Evolutionary conservation across 2,888 invertebrate genomes (phyloP).

Genomic region (Clivina fossor): DNA sequence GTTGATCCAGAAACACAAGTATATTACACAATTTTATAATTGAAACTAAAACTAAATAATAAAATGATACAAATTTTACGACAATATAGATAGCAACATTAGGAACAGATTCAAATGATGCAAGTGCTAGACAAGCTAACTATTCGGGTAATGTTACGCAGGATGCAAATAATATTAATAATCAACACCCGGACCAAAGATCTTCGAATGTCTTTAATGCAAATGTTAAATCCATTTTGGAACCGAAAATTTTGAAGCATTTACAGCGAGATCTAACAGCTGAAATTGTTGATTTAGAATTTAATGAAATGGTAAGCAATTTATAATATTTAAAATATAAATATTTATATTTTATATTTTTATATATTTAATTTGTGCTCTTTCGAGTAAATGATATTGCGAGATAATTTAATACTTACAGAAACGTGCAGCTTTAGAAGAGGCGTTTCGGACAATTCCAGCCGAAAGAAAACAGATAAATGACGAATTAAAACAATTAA

Average conservation of each 20-base stretch:
- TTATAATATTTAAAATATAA: not conserved
- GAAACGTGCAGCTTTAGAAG: constrained; percentile 68
- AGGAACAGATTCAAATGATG: constrained; percentile 67
- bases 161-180: constrained; percentile 28
- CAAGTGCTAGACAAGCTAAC: constrained; percentile 68
- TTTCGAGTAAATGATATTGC: too few relatives aligned
- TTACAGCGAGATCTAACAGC: constrained; percentile 67
- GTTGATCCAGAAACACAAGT: constrained; percentile 73
- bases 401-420: too few relatives aligned
- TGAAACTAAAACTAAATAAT: not conserved
- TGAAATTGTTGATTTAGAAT: constrained; percentile 69
- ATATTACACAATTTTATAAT: constrained; percentile 13
- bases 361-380: too few relatives aligned
- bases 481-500: constrained; percentile 56
- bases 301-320: constrained; percentile 62
- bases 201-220: too few relatives aligned
- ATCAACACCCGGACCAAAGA: too few relatives aligned
- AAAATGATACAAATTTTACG: constrained; percentile 14
- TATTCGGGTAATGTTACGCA: too few relatives aligned
- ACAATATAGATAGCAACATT: constrained; percentile 63
- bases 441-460: constrained; percentile 59
- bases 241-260: constrained; percentile 65
- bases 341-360: not conserved
- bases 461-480: constrained; percentile 51
- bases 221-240: constrained; percentile 56